Conservation (phyloP, 2,797 vertebrate species). For the Sparus aurata region DNA sequence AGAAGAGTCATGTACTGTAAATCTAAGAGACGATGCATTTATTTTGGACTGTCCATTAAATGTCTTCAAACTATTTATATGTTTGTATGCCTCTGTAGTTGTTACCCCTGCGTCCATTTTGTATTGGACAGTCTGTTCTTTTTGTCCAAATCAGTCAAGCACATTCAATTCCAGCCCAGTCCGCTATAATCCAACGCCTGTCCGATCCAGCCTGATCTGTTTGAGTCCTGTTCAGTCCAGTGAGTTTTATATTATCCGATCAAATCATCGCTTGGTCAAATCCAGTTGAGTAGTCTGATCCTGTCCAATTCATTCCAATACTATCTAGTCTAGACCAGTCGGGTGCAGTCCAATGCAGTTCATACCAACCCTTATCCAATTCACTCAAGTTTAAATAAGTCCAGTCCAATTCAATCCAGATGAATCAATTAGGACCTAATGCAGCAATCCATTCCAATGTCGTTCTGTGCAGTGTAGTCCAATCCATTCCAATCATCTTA, state of each 20-base stretch:
- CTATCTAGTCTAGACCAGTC: neutral
- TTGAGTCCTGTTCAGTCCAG: neutral
- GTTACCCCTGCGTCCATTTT: neutral
- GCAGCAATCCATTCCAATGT: too few relatives aligned
- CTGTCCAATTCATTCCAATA: neutral
- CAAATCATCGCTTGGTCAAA: neutral
- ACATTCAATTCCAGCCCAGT: neutral
- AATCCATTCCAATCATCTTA: too few relatives aligned
- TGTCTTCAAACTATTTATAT: neutral
- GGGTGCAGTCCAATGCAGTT: neutral
- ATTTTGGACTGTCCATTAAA: neutral
- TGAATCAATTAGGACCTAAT: too few relatives aligned
- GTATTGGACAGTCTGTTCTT: neutral
- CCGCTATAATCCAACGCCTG: too few relatives aligned
- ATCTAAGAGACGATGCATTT: neutral
- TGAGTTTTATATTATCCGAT: neutral
- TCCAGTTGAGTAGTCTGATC: neutral
- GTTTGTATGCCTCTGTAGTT: neutral
- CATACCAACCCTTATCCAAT: too few relatives aligned
- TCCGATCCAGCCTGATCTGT: neutral
- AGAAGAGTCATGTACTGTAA: neutral
- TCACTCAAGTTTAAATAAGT: neutral
- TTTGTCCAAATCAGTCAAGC: neutral
- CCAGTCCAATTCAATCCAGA: neutral
- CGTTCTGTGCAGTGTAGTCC: too few relatives aligned